These are phyloP conservation scores for Hozukius guyotensis DNA, from an alignment of 2,797 vertebrate species.

Conservation along the genomic window DNA sequence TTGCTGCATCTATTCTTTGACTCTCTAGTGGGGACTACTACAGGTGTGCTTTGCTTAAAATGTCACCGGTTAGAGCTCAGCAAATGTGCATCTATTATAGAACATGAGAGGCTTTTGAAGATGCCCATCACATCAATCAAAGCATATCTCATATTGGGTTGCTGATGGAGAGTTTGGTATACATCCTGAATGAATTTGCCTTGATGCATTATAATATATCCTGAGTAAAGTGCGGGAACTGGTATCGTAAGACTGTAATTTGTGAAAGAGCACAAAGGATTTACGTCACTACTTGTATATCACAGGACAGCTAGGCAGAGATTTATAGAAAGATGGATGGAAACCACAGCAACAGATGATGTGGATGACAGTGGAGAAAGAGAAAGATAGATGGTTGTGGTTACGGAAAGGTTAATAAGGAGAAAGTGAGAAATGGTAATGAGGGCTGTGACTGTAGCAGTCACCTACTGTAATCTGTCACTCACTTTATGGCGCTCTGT, in stretches of 20 bases:
- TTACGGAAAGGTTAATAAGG: slow-evolving; percentile 43
- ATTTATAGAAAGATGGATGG: slow-evolving; percentile 45
- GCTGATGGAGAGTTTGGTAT: background rate
- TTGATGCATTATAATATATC: background rate
- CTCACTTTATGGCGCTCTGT: slow-evolving; percentile 18
- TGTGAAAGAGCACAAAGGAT: slow-evolving; percentile 13
- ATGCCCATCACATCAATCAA: slow-evolving; percentile 15
- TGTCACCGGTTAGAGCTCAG: background rate
- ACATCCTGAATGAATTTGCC: background rate
- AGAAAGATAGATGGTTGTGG: slow-evolving; percentile 41
- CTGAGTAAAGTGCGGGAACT: background rate
- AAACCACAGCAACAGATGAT: slow-evolving; percentile 51
- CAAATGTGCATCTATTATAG: slow-evolving; percentile 10
- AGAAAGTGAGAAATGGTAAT: slow-evolving; percentile 26
- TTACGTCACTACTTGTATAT: slow-evolving; percentile 28
- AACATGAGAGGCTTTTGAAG: slow-evolving; percentile 20
- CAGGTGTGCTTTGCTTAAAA: slow-evolving; percentile 20
- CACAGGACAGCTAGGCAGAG: slow-evolving; percentile 14
- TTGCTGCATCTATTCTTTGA: background rate
- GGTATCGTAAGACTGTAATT: slow-evolving; percentile 7
- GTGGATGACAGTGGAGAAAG: slow-evolving; percentile 19
- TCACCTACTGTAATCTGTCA: slow-evolving; percentile 52
- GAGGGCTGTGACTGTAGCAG: slow-evolving; percentile 27
- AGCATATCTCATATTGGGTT: slow-evolving; percentile 2
- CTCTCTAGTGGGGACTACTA: background rate